These are phyloP conservation scores for Tenrec ecaudatus DNA, from an alignment of 2,113 vertebrate genomes.

Conservation along the genomic window DNA sequence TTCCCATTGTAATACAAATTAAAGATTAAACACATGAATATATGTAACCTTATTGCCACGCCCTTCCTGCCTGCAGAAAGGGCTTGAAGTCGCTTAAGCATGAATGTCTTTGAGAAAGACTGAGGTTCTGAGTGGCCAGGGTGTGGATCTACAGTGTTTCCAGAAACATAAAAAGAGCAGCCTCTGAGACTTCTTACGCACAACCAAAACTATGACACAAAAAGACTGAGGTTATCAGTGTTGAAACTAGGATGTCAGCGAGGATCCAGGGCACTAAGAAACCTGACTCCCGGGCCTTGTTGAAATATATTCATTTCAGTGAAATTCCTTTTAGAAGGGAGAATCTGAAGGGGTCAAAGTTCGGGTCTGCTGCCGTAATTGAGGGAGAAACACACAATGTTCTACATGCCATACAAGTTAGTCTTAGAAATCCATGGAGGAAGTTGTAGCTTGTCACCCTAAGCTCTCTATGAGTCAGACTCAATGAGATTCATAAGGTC, in stretches of 20 bases:
- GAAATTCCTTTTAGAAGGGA: neutral
- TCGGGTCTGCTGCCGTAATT: neutral
- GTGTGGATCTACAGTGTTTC: neutral
- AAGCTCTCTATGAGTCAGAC: too few relatives aligned
- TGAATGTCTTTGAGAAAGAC: conserved; percentile 23
- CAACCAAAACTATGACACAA: neutral
- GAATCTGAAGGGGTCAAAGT: neutral
- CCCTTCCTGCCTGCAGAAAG: neutral
- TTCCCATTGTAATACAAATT: conserved; percentile 33
- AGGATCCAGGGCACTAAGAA: neutral
- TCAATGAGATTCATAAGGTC: too few relatives aligned
- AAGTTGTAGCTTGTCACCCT: too few relatives aligned
- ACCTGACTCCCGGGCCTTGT: neutral
- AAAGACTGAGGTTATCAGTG: neutral
- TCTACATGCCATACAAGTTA: neutral
- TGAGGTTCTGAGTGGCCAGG: neutral
- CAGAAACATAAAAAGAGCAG: neutral
- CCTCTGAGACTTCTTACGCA: neutral
- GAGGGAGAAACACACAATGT: too few relatives aligned
- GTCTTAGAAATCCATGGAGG: too few relatives aligned
- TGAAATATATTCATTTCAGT: neutral
- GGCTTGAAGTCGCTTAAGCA: neutral
- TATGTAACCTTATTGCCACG: neutral
- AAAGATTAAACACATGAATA: conserved; percentile 8
- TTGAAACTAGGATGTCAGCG: neutral